Percentiles rank a stretch among this genome's conserved stretches.
Evolutionary conservation across 2,113 vertebrate species (phyloP).

Genomic region (Podarcis muralis): DNA sequence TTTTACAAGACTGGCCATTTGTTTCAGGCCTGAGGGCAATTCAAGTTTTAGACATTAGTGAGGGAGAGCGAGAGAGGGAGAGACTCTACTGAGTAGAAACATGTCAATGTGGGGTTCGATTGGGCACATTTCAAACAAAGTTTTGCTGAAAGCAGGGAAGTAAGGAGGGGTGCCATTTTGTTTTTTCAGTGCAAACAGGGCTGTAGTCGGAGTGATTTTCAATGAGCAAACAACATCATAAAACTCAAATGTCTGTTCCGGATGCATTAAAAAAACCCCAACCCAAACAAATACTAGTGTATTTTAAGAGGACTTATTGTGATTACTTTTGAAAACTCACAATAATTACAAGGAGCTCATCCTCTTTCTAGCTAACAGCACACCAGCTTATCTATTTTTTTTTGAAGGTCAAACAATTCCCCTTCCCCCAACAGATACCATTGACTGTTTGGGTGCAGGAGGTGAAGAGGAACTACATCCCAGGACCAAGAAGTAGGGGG

Average conservation of each 20-base stretch:
- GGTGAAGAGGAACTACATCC: too few relatives aligned
- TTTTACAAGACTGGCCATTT: constrained; percentile 76
- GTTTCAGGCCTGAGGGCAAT: constrained; percentile 62
- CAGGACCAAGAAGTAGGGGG: too few relatives aligned
- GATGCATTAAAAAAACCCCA: background rate
- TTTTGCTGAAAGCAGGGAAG: background rate
- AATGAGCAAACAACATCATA: background rate
- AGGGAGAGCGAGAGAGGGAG: constrained; percentile 33
- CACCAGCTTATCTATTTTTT: background rate
- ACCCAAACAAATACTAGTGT: too few relatives aligned
- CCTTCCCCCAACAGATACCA: background rate
- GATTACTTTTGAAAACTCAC: background rate
- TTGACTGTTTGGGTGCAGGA: too few relatives aligned
- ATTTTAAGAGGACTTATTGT: background rate
- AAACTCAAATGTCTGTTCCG: background rate
- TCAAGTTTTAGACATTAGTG: constrained; percentile 39
- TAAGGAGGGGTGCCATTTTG: background rate
- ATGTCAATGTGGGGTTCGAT: constrained; percentile 12
- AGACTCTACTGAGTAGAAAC: background rate
- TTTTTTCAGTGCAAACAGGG: background rate
- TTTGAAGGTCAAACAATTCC: background rate
- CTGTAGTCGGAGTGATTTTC: background rate
- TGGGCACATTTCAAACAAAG: constrained; percentile 40
- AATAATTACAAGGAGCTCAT: background rate
- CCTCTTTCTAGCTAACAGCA: background rate